These are phyloP conservation scores for Palythoa grandis DNA, from an alignment of 92 coral and sea anemone genomes.

Conservation along the genomic window DNA sequence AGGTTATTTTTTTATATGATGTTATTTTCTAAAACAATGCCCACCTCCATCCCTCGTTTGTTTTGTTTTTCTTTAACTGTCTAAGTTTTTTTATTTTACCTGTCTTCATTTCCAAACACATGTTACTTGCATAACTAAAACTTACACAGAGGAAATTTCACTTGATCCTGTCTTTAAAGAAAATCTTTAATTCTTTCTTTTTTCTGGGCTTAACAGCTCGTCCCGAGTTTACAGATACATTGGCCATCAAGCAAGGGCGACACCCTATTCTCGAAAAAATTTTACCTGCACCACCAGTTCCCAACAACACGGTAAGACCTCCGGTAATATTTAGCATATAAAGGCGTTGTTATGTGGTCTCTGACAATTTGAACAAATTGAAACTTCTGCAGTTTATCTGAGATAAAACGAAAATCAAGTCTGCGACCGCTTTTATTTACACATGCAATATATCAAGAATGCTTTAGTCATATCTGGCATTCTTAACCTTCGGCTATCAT, in stretches of 20 bases:
- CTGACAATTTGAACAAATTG: too few species aligned
- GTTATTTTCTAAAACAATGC: too few species aligned
- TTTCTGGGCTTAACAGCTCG: slow-evolving; percentile 61
- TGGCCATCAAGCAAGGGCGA: slow-evolving; percentile 94
- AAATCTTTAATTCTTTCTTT: not conserved
- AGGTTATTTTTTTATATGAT: too few species aligned
- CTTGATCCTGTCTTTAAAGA: not conserved
- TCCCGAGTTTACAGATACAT: slow-evolving; percentile 96
- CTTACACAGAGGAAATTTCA: not conserved
- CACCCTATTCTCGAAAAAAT: slow-evolving; percentile 97
- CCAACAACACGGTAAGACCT: slow-evolving; percentile 86
- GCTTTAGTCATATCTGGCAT: too few species aligned
- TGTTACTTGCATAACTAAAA: not conserved
- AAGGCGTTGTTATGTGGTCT: too few species aligned
- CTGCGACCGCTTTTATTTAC: too few species aligned
- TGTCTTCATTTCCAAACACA: not conserved
- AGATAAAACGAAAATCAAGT: too few species aligned
- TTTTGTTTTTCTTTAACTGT: too few species aligned
- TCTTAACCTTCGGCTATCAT: too few species aligned
- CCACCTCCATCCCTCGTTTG: too few species aligned
- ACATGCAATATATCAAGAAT: too few species aligned
- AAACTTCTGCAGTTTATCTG: not conserved
- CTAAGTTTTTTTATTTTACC: not conserved
- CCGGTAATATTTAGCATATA: too few species aligned
- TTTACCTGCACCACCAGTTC: slow-evolving; percentile 88